Percentiles rank a stretch among this genome's conserved stretches.
Evolutionary conservation across 2,113 vertebrate species (phyloP).

Genomic region (Dipodomys merriami): DNA sequence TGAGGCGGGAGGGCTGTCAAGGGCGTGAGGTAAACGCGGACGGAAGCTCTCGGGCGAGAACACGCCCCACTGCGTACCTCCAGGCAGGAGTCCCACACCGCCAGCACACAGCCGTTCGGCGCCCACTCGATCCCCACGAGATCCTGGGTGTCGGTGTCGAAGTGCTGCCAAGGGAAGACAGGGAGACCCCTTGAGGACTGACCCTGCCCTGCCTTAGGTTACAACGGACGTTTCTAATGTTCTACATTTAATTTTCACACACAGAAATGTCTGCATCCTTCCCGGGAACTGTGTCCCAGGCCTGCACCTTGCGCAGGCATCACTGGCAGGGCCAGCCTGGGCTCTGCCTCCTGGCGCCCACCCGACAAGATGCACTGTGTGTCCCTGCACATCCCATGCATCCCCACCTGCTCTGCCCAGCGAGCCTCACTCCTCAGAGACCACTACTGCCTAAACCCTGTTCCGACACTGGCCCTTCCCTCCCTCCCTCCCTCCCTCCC

Average conservation of each 20-base stretch:
- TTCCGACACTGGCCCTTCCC: background rate
- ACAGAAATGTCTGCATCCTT: fast-evolving
- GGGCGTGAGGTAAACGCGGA: background rate
- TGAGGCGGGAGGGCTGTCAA: too few species aligned
- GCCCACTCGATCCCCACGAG: conserved; percentile 96
- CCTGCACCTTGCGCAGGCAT: too few species aligned
- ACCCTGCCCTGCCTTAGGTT: background rate
- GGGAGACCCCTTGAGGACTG: background rate
- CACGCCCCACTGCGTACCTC: conserved; percentile 86
- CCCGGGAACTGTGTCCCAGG: background rate
- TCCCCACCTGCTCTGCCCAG: background rate
- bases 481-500: background rate
- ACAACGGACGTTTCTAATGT: background rate
- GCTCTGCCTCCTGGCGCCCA: background rate
- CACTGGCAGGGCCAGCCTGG: fast-evolving
- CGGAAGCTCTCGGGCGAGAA: too few species aligned
- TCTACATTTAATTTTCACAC: fast-evolving
- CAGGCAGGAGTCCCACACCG: conserved; percentile 95
- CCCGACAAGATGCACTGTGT: background rate
- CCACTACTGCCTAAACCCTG: background rate
- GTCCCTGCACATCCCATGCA: background rate
- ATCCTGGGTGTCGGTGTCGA: conserved; percentile 96
- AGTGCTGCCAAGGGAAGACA: conserved; percentile 88
- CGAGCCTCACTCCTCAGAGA: background rate
- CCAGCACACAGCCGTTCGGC: conserved; percentile 96